Evolutionary conservation across 1,140 invertebrate genomes (phyloP).

Genomic region (Calosoma granatense): DNA sequence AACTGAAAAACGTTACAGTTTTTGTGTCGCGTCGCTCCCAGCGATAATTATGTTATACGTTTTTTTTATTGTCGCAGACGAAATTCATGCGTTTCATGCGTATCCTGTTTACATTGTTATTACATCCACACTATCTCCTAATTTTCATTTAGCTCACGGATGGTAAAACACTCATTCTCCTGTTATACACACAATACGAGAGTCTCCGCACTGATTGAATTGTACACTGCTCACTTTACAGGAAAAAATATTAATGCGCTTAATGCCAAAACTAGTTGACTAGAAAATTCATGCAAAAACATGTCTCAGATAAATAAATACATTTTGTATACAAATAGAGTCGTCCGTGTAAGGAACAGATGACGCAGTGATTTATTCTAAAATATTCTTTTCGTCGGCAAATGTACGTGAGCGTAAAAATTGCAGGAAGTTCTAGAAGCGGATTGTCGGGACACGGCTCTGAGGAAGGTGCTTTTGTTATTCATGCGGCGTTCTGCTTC

Average conservation of each 20-base stretch:
- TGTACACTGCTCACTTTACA: no score
- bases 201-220: no score
- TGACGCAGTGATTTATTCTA: not conserved
- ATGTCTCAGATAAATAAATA: no score
- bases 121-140: not conserved
- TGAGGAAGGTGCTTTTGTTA: constrained; percentile 7
- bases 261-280: no score
- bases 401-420: constrained; percentile 4
- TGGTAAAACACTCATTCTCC: no score
- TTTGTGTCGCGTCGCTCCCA: constrained; percentile 10
- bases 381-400: not conserved
- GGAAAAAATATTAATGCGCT: no score
- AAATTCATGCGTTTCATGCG: not conserved
- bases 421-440: not conserved
- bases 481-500: constrained; percentile 7
- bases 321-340: no score
- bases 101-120: not conserved
- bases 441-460: not conserved
- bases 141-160: no score
- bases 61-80: not conserved
- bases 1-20: constrained; percentile 14
- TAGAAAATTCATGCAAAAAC: no score
- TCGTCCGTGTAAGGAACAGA: no score
- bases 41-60: constrained; percentile 14
- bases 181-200: no score